These are phyloP conservation scores for Chiridota heheva DNA, from an alignment of 35 echinoderm and acorn worm genomes.

Conservation along the genomic window DNA sequence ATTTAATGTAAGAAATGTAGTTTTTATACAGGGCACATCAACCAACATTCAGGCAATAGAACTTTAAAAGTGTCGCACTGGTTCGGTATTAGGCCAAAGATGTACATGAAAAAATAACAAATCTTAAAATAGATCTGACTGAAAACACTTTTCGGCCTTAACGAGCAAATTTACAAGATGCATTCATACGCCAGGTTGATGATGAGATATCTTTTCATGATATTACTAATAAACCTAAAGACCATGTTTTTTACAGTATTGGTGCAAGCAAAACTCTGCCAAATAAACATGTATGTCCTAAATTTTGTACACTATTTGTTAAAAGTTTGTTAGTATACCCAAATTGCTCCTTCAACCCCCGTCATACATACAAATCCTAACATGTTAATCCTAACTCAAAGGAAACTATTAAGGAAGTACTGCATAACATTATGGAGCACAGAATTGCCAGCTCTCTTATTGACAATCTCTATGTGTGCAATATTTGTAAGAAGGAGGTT, in stretches of 20 bases:
- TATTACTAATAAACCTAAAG: slow-evolving; percentile 32
- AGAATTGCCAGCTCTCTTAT: too few relatives aligned
- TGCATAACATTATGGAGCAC: too few relatives aligned
- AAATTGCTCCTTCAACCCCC: too few relatives aligned
- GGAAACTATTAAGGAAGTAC: too few relatives aligned
- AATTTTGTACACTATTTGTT: too few relatives aligned
- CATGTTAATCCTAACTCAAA: too few relatives aligned
- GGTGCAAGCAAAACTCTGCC: too few relatives aligned
- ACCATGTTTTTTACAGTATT: slow-evolving; percentile 26
- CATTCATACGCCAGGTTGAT: not conserved
- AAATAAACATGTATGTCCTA: too few relatives aligned
- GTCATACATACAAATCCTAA: too few relatives aligned
- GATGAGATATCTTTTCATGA: slow-evolving; percentile 2
- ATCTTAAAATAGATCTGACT: slow-evolving; percentile 2
- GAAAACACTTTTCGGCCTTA: slow-evolving; percentile 1
- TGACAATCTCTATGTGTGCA: too few relatives aligned
- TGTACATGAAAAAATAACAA: slow-evolving; percentile 14
- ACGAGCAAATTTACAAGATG: not conserved
- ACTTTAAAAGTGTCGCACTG: slow-evolving; percentile 6
- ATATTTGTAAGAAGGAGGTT: too few relatives aligned
- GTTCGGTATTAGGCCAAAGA: not conserved
- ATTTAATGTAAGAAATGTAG: slow-evolving; percentile 20
- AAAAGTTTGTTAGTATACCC: too few relatives aligned
- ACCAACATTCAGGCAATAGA: slow-evolving; percentile 5
- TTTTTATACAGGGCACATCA: slow-evolving; percentile 12